Conservation (phyloP, 2,888 invertebrate genomes). For the Smittia aterrima region DNA sequence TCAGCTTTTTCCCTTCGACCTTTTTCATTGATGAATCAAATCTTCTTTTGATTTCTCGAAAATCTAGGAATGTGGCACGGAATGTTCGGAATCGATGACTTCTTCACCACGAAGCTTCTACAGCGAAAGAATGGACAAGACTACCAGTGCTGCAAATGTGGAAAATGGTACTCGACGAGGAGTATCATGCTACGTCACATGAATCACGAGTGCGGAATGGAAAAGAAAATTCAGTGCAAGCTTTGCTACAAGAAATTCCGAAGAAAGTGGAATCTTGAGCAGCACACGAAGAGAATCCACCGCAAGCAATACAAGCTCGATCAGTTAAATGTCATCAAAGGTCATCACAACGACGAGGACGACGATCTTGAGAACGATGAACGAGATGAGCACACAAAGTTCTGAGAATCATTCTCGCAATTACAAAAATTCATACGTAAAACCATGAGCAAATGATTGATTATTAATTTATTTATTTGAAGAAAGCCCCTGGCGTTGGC, state of each 20-base stretch:
- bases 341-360: neutral
- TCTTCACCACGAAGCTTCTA: conserved; percentile 28
- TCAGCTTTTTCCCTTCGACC: neutral
- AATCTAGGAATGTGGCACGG: conserved; percentile 10
- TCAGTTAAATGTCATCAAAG: neutral
- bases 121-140: conserved; percentile 38
- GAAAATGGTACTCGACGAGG: conserved; percentile 46
- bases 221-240: conserved; percentile 52
- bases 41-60: neutral
- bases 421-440: neutral
- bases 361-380: neutral
- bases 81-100: conserved; percentile 37
- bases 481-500: neutral
- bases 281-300: conserved; percentile 56
- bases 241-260: conserved; percentile 52
- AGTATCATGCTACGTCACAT: conserved; percentile 47
- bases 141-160: conserved; percentile 43
- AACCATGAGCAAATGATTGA: neutral
- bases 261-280: conserved; percentile 56
- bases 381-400: neutral
- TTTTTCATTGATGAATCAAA: neutral
- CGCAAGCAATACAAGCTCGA: conserved; percentile 23
- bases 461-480: neutral
- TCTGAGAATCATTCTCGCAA: neutral
- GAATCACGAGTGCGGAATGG: conserved; percentile 50